Conservation (phyloP, 2,888 invertebrate species). For the Drosophila kuntzei region DNA sequence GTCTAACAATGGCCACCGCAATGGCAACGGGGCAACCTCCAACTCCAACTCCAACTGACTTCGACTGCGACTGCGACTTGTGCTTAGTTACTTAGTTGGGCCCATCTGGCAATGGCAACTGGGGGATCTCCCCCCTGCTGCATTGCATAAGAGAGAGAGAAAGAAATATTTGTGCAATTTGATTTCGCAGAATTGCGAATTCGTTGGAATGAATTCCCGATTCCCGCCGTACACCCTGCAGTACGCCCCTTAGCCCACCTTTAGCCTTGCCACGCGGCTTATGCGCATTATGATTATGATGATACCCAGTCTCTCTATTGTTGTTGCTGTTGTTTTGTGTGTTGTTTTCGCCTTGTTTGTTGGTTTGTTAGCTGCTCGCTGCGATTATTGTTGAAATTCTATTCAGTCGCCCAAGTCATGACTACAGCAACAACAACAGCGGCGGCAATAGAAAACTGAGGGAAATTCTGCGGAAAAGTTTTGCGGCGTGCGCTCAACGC, state of each 20-base stretch:
- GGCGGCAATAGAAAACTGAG: conserved; percentile 59
- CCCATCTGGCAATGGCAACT: conserved; percentile 71
- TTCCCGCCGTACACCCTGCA: conserved; percentile 6
- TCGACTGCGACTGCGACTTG: too few relatives aligned
- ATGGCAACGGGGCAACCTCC: conserved; percentile 54
- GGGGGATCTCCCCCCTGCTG: conserved; percentile 50
- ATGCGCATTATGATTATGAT: conserved; percentile 81
- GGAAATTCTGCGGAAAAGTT: conserved; percentile 77
- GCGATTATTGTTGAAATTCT: conserved; percentile 80
- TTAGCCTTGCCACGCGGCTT: conserved; percentile 61
- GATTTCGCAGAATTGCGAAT: conserved; percentile 84
- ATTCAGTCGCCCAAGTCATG: conserved; percentile 74
- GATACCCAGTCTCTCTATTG: conserved; percentile 56
- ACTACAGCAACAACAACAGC: conserved; percentile 41
- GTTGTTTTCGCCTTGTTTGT: conserved; percentile 80
- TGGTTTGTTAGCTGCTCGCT: conserved; percentile 75
- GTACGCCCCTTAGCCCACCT: conserved; percentile 30
- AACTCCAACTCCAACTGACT: conserved; percentile 23
- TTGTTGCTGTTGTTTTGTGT: conserved; percentile 45
- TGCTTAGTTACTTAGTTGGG: conserved; percentile 70
- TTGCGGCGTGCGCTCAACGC: conserved; percentile 57
- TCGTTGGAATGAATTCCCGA: conserved; percentile 81
- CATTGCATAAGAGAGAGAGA: conserved; percentile 75
- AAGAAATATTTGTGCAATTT: conserved; percentile 81
- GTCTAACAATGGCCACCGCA: conserved; percentile 76